Evolutionary conservation across 2,888 invertebrate genomes (phyloP).

Genomic region (Drosophila paranaensis): DNA sequence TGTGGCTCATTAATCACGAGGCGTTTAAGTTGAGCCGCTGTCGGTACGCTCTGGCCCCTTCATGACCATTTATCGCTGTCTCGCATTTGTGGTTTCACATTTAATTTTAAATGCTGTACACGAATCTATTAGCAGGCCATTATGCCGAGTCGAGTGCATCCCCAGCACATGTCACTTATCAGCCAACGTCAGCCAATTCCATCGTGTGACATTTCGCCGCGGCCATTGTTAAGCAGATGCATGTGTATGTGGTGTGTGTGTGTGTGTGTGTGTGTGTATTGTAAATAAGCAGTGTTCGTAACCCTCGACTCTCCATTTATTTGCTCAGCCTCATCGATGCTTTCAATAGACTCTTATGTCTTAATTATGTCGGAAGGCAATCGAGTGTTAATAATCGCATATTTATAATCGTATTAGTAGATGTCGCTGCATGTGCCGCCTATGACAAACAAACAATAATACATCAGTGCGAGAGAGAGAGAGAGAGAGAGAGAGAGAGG

Average conservation of each 20-base stretch:
- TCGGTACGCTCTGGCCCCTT: constrained; percentile 18
- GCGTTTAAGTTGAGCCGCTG: constrained; percentile 4
- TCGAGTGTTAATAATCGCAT: constrained; percentile 82
- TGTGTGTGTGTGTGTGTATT: constrained; percentile 17
- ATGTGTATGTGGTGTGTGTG: constrained; percentile 10
- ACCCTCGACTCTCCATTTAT: constrained; percentile 53
- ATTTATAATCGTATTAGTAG: constrained; percentile 82
- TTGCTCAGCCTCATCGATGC: constrained; percentile 44
- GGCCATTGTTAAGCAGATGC: constrained; percentile 64
- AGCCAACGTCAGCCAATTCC: constrained; percentile 64
- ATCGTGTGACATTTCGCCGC: constrained; percentile 65
- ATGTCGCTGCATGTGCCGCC: constrained; percentile 49
- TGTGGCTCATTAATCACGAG: constrained; percentile 41
- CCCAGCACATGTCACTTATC: constrained; percentile 75
- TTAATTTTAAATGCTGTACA: constrained; percentile 58
- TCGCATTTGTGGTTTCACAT: constrained; percentile 64
- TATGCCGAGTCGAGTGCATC: constrained; percentile 55
- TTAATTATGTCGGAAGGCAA: constrained; percentile 80
- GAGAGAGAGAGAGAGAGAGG: constrained; percentile 2
- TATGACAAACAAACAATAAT: constrained; percentile 59
- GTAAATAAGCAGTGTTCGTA: constrained; percentile 14
- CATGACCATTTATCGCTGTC: constrained; percentile 58
- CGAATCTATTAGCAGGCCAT: constrained; percentile 67
- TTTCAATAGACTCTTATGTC: constrained; percentile 55
- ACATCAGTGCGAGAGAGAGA: constrained; percentile 13